phyloP scores from a whole-genome alignment of 2,113 vertebrate genomes.

The Oncorhynchus keta region DNA sequence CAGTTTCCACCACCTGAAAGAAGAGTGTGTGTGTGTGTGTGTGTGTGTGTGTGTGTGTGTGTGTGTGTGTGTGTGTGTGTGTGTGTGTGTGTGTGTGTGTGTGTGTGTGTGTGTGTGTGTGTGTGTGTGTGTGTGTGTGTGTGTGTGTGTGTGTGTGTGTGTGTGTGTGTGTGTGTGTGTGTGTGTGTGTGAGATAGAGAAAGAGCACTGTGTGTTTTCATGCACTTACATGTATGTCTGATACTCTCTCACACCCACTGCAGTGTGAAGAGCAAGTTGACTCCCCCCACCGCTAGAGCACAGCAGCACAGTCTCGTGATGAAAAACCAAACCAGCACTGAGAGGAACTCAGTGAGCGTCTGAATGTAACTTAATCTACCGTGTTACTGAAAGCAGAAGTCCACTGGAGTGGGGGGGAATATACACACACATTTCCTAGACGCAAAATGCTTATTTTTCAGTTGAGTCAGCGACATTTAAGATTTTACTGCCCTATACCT shows the following conservation, averaged over 20 bases:
- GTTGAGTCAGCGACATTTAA: too few relatives aligned
- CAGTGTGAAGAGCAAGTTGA: slow-evolving; percentile 2
- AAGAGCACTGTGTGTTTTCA: background rate
- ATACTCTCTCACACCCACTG: background rate
- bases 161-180: slow-evolving; percentile 12
- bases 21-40: background rate
- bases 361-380: background rate
- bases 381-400: background rate
- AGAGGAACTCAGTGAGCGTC: background rate
- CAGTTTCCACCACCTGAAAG: too few relatives aligned
- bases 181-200: slow-evolving; percentile 5
- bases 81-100: too few relatives aligned
- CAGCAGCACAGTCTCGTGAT: background rate
- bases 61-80: too few relatives aligned
- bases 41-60: background rate
- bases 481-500: background rate
- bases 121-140: too few relatives aligned
- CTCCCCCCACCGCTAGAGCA: background rate
- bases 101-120: too few relatives aligned
- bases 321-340: background rate
- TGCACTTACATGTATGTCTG: background rate
- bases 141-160: background rate
- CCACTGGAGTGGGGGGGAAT: background rate
- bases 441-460: too few relatives aligned
- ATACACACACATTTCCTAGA: too few relatives aligned